Percentiles rank a stretch among this genome's conserved stretches.
These are phyloP conservation scores for Thera obeliscata DNA, from an alignment of 2,888 invertebrate genomes.

Conservation along the genomic window DNA sequence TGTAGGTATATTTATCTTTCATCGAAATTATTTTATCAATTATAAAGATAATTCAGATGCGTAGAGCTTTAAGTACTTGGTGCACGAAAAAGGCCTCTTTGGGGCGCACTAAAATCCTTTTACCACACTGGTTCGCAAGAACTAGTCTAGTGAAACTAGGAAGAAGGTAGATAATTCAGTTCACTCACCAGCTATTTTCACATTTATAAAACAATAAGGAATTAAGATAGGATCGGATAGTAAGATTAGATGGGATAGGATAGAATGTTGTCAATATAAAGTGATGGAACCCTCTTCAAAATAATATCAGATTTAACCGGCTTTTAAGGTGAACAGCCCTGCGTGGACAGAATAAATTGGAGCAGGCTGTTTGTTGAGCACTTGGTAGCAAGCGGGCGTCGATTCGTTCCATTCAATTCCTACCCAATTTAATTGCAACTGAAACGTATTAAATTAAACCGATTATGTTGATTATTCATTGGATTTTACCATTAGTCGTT, in stretches of 20 bases:
- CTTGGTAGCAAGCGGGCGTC: conserved; percentile 64
- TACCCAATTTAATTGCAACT: conserved; percentile 80
- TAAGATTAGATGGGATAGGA: background rate
- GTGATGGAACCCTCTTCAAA: conserved; percentile 5
- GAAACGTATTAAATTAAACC: conserved; percentile 71
- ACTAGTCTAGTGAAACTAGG: no score
- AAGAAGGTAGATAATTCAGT: no score
- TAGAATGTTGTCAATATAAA: conserved; percentile 3
- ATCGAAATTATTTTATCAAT: no score
- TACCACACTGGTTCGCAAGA: no score
- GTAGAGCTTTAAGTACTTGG: no score
- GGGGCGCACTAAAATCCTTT: no score
- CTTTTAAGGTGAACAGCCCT: conserved; percentile 14
- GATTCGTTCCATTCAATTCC: conserved; percentile 76
- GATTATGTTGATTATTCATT: conserved; percentile 64
- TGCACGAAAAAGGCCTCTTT: no score
- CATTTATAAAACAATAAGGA: no score
- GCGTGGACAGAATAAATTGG: conserved; percentile 73
- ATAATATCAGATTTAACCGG: conserved; percentile 11
- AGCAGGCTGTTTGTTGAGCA: conserved; percentile 79
- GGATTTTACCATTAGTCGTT: conserved; percentile 36
- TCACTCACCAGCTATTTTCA: no score
- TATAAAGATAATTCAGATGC: no score
- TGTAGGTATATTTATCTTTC: no score
- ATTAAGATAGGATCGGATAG: no score